Percentiles rank a stretch among this genome's conserved stretches.
phyloP scores from a whole-genome alignment of 1,140 invertebrate species.

The Helicoverpa armigera region DNA sequence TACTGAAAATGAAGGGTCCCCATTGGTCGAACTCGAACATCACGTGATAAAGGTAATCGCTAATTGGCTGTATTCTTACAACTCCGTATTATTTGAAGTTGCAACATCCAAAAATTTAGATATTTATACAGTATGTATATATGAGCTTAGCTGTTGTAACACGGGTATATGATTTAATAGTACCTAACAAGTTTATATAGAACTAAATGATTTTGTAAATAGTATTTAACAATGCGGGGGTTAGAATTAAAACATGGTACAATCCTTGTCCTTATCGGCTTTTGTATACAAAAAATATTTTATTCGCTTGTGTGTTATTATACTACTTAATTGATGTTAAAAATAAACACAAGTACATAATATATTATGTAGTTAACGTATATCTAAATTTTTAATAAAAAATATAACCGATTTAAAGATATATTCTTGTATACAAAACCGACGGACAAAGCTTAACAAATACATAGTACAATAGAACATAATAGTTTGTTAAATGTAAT shows the following conservation, averaged over 20 bases:
- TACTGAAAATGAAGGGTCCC: no score
- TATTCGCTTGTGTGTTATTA: neutral
- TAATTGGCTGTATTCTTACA: neutral
- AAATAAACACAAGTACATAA: no score
- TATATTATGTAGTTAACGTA: no score
- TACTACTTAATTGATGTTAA: no score
- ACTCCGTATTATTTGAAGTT: neutral
- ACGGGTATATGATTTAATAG: conserved; percentile 46
- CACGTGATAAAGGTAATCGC: neutral
- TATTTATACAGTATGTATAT: conserved; percentile 44
- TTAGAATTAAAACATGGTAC: conserved; percentile 32
- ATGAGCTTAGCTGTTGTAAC: conserved; percentile 41
- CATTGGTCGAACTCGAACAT: neutral
- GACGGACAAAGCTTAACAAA: neutral
- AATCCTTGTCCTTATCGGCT: neutral
- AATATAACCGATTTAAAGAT: no score
- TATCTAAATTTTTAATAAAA: no score
- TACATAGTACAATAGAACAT: conserved; percentile 11
- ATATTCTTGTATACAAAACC: no score
- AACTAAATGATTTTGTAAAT: conserved; percentile 26
- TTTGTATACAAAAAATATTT: neutral
- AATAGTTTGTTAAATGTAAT: neutral
- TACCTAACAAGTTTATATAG: conserved; percentile 23
- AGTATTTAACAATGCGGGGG: neutral
- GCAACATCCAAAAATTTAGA: conserved; percentile 17